Conservation (phyloP, 2,888 invertebrate genomes). For the Idaea dimidiata region DNA sequence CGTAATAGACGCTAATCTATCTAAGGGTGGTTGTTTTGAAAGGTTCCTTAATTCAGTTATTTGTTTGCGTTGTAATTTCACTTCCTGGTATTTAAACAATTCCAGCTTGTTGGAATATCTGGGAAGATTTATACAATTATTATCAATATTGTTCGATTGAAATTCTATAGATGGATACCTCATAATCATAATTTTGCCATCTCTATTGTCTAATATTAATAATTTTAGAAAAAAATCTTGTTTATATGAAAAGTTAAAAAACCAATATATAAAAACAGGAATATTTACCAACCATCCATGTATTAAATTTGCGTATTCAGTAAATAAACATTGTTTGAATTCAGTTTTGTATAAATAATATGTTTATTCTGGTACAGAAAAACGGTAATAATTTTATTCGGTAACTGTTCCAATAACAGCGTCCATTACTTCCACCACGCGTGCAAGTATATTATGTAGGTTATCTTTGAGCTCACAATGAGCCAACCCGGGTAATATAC, state of each 20-base stretch:
- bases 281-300: constrained; percentile 5
- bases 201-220: too few species aligned
- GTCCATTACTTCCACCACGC: constrained; percentile 9
- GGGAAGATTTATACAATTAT: neutral
- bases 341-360: neutral
- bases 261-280: neutral
- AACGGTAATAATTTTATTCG: constrained; percentile 15
- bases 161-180: neutral
- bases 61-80: constrained; percentile 9
- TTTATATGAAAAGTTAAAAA: too few species aligned
- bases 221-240: too few species aligned
- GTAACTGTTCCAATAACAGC: constrained; percentile 12
- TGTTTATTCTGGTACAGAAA: neutral
- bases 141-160: neutral
- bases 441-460: constrained; percentile 10
- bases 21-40: constrained; percentile 30
- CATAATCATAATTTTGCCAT: too few species aligned
- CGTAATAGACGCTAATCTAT: constrained; percentile 44
- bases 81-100: neutral
- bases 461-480: constrained; percentile 14
- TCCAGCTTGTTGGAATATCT: neutral
- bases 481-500: constrained; percentile 7
- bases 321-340: neutral
- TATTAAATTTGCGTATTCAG: neutral
- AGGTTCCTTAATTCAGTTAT: constrained; percentile 17